Conservation (phyloP, 2,113 vertebrate genomes). For the Trochalopteron elliotii region DNA sequence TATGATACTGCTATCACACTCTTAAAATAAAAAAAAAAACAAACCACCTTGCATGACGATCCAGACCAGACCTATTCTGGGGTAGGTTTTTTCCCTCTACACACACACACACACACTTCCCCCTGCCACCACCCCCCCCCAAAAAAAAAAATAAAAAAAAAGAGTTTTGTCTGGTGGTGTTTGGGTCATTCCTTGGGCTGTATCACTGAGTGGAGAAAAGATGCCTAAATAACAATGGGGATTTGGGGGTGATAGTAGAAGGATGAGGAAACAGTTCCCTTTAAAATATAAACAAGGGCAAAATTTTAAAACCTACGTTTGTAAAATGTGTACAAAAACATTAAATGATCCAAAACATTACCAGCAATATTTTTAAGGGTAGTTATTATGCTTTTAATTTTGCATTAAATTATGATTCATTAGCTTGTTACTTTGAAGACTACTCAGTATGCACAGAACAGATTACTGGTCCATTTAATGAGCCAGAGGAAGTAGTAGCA, state of each 20-base stretch:
- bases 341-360: constrained; percentile 16
- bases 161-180: not conserved
- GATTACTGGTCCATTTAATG: constrained; percentile 72
- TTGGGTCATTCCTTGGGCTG: constrained; percentile 7
- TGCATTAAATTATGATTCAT: constrained; percentile 69
- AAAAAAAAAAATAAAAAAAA: not conserved
- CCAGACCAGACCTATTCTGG: constrained; percentile 32
- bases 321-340: not conserved
- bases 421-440: constrained; percentile 70
- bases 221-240: not conserved
- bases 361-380: constrained; percentile 33
- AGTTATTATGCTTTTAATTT: constrained; percentile 69
- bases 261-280: not conserved
- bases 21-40: constrained; percentile 75
- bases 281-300: not conserved
- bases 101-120: not conserved
- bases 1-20: constrained; percentile 85
- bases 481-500: constrained; percentile 69
- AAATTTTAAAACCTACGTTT: constrained; percentile 17
- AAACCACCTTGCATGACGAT: constrained; percentile 59
- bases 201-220: not conserved
- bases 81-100: not conserved
- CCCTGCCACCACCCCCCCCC: too few relatives aligned
- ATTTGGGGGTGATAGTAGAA: not conserved
- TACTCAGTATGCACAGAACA: constrained; percentile 60